These are phyloP conservation scores for Beris morrisii DNA, from an alignment of 2,888 invertebrate genomes.

Conservation along the genomic window DNA sequence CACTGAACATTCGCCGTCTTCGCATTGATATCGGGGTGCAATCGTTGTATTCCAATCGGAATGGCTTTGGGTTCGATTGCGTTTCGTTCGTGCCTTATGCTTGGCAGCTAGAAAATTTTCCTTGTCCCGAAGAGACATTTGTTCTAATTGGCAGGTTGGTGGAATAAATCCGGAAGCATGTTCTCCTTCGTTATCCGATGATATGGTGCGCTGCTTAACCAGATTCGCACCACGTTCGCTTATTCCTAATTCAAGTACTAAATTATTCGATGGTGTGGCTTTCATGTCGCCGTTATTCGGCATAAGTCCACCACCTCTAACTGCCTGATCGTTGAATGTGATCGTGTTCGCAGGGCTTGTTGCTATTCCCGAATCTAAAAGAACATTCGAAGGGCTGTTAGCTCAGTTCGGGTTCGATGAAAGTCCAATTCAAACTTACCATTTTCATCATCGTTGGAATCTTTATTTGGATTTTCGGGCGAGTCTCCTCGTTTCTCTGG, in stretches of 20 bases:
- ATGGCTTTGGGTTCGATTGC: constrained; percentile 53
- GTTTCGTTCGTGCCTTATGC: constrained; percentile 45
- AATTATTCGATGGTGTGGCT: constrained; percentile 41
- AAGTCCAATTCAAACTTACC: constrained; percentile 44
- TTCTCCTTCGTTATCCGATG: constrained; percentile 35
- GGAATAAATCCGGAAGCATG: constrained; percentile 16
- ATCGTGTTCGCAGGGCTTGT: constrained; percentile 52
- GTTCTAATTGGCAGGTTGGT: constrained; percentile 40
- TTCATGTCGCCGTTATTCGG: constrained; percentile 37
- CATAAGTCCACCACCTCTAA: constrained; percentile 34
- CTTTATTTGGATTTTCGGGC: constrained; percentile 62
- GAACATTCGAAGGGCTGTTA: constrained; percentile 22
- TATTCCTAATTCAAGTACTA: constrained; percentile 48
- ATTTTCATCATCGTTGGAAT: constrained; percentile 60
- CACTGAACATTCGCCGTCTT: constrained; percentile 80
- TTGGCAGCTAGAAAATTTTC: constrained; percentile 39
- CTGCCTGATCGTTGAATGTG: constrained; percentile 28
- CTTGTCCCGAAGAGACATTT: constrained; percentile 32
- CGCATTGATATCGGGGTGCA: constrained; percentile 69
- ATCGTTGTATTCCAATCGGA: constrained; percentile 60
- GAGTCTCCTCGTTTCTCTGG: constrained; percentile 62
- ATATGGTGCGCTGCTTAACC: constrained; percentile 47
- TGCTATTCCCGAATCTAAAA: constrained; percentile 54
- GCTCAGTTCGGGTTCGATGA: neutral
- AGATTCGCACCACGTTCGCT: constrained; percentile 51